Evolutionary conservation across 2,797 vertebrate genomes (phyloP), one percentile per base, ranked within the genome.

Genomic region (Eleutherodactylus coqui): DNA sequence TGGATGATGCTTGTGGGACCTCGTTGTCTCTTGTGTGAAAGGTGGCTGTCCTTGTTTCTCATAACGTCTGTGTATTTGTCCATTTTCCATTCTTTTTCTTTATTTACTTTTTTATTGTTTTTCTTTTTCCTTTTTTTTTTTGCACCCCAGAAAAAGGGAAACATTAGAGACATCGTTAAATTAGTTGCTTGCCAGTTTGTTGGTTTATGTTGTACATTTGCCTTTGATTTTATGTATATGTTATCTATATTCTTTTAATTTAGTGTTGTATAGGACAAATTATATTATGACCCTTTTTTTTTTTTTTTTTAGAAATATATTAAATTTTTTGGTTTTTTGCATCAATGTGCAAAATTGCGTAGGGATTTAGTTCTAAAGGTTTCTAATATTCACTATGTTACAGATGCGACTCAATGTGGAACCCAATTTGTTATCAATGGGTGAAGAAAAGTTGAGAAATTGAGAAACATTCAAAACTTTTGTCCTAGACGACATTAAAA

Each of bases 251-350:
- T 19, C 29, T 83, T 94, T 95, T 95, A 90, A 93, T 94, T 95
- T 97, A 96, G 96, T 98, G 98, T 98, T 93, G 97, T 99, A 99
- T 97, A 96, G 97, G 97, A 99, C 97, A 96, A 94, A 95, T 95
- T 93, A 92, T 93, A 91, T 91, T 95, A 94, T 36, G 73, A 3
- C n/a, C n/a, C n/a, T n/a, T n/a, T n/a, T n/a, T n/a, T n/a, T n/a
- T n/a, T 21, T 14, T n/a, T 2, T 58, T 27, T 10, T 13, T 0
- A n/a, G 5, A 29, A 62, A 45, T n/a, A 14, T 14, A 29, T 45
- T 79, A 38, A 21, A 7, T 24, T 38, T 77, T 92, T 45, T 45
- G 10, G 1, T 45, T 11, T 45, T 94, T 95, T 93, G 94, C 94
- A 94, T 94, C 94, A 88, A 92, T 95, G 94, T 95, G 94, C 94